Conservation (phyloP, 2,888 invertebrate species). For the Drosophila algonquin region DNA sequence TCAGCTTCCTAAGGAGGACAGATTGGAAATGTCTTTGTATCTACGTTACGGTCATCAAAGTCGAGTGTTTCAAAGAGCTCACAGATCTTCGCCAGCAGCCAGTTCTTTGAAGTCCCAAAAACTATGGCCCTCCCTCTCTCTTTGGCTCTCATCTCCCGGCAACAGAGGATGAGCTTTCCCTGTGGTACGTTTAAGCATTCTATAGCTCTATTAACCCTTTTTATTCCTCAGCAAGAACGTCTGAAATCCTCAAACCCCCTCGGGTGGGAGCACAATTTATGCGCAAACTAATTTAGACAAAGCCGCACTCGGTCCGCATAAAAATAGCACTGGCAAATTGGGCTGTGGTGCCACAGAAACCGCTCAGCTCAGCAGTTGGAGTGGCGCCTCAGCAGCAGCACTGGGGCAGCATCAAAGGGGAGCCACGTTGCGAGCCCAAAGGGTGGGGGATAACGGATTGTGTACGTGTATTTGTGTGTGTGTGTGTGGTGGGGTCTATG, state of each 20-base stretch:
- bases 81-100: background rate
- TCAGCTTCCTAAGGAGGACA: no score
- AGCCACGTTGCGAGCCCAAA: constrained; percentile 51
- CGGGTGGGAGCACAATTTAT: constrained; percentile 54
- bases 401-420: constrained; percentile 37
- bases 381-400: constrained; percentile 19
- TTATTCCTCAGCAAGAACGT: background rate
- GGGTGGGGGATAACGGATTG: constrained; percentile 51
- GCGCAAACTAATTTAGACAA: constrained; percentile 67
- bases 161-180: background rate
- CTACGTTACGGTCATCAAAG: background rate
- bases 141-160: background rate
- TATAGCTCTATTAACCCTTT: background rate
- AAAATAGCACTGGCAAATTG: constrained; percentile 55
- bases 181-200: background rate
- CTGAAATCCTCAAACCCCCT: constrained; percentile 21
- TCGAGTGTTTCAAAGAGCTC: background rate
- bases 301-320: constrained; percentile 52
- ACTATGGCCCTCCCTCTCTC: background rate
- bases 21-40: background rate
- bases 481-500: background rate
- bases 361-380: constrained; percentile 19
- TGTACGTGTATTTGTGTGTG: constrained; percentile 22
- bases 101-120: background rate
- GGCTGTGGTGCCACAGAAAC: constrained; percentile 34